Base-by-base conservation (phyloP, 2,888 invertebrate genomes). In the Crocallis elinguaria region DNA sequence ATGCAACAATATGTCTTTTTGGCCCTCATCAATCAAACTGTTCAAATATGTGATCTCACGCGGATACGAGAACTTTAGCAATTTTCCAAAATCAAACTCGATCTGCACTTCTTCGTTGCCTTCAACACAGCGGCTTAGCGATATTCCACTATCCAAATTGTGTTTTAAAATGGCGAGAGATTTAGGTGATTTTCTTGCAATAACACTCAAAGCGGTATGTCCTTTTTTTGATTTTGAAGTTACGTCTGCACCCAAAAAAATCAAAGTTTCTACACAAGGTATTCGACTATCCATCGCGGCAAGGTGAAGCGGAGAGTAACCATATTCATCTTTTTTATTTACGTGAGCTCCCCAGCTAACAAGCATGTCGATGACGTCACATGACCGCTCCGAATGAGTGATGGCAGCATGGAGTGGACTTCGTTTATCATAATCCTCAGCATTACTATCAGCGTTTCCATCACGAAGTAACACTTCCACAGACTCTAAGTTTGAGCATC, bases 211-310 rank as follows among this genome's bases (percentile, higher is more conserved):
- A 1, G 97, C 97, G 0, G 96, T 96, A 63, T 96, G 95, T 1
- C 97, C 97, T 66, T 96, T 96, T 71, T 95, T 96, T 0, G 97
- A 97, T 79, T 95, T 95, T 0, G 96, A 96, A 8, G 96, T 97
- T 0, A 97, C 95, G 81, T 97, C 97, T 0, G 96, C 97, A 9
- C 97, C 97, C 66, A 96, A 94, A 69, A 94, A 95, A 48, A 97
- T 95, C 16, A 97, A 81, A 55, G 96, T 94, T 77, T 97, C 96
- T 0, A 97, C 97, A 78, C 97, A 97, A 68, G 94, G 95, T 0
- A 96, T 95, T 25, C 96, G 86, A 52, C 97, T 96, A 75, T 97
- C 97, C 60, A 97, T 88, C 0, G 97, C 97, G 6, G 97, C 97
- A 37, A 97, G 92, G 79, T 97, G 97, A 8, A 97, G 86, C 0